Base-by-base conservation (phyloP, 1,140 invertebrate genomes). In the Drosophila funebris region DNA sequence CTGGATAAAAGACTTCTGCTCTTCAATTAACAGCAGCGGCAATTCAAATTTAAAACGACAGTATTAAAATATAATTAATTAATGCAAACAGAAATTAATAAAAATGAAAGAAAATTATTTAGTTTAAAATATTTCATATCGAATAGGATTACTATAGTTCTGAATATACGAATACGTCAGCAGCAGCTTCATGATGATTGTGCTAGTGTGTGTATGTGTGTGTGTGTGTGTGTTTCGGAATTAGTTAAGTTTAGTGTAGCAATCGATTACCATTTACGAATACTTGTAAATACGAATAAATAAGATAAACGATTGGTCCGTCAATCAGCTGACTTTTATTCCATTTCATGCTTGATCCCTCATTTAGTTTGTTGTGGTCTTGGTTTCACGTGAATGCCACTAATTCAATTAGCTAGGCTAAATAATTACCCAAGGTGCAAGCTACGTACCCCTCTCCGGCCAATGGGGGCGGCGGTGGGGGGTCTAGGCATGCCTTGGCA, bases 251-350 rank as follows among this genome's bases (percentile, higher is more conserved):
- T 67, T 82, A 81, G 78, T 73, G 82, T 82, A 81, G 69, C 78
- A 66, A 81, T 81, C 69, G 54, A 72, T 64, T 62, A n/a, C 50
- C 57, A 74, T 57, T 61, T 66, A 31, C 62, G 46, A 69, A 70
- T 81, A 76, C 66, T 75, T 87, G 82, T 87, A 87, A 87, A 87
- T 87, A 73, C 69, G 37, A 82, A 87, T 69, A 87, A 85, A 87
- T 88, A 87, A 88, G 82, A 75, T 75, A 60, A 71, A 75, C 76
- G 62, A 78, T 88, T 83, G 87, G 75, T 82, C 75, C 78, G 78
- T 78, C 82, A 82, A 87, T 73, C 70, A 82, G 83, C 82, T 88
- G 82, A 88, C 60, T 87, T 82, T 82, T 50, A 87, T 68, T 87
- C 31, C n/a, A 33, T 18, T 31, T 29, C 14, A 3, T 33, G 20